A percentile compares a stretch with the other conserved stretches of the same genome.
These are phyloP conservation scores for Thinocorus orbignyianus DNA, from an alignment of 2,113 vertebrate species.

Conservation along the genomic window DNA sequence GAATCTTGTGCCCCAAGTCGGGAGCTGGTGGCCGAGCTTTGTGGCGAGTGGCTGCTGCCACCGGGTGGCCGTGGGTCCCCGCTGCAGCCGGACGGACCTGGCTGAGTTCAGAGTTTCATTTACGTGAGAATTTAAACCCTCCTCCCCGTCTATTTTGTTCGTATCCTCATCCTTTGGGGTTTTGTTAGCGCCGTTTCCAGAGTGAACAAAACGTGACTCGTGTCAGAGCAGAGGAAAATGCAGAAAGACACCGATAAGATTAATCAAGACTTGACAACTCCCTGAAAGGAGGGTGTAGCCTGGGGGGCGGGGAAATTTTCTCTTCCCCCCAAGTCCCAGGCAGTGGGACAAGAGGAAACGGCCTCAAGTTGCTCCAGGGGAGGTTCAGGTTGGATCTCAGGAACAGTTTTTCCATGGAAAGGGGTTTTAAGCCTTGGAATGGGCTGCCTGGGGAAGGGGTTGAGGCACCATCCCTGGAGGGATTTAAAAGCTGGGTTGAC, in stretches of 20 bases:
- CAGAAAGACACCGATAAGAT: background rate
- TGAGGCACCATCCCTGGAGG: too few relatives aligned
- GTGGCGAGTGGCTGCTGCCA: conserved; percentile 26
- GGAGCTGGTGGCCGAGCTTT: background rate
- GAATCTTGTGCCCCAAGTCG: accelerated
- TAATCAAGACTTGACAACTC: background rate
- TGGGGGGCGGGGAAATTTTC: too few relatives aligned
- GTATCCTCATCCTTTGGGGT: accelerated
- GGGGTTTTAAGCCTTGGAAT: too few relatives aligned
- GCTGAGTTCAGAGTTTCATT: accelerated
- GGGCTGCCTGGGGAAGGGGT: too few relatives aligned
- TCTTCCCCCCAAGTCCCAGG: too few relatives aligned
- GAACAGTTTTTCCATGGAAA: too few relatives aligned
- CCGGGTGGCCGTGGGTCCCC: background rate
- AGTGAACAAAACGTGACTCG: accelerated
- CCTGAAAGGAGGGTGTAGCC: too few relatives aligned
- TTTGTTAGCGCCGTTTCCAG: background rate
- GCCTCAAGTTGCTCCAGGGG: too few relatives aligned
- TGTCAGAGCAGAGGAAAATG: background rate
- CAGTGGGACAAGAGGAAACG: too few relatives aligned
- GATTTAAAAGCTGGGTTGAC: too few relatives aligned
- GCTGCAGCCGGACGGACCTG: background rate
- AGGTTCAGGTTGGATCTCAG: too few relatives aligned
- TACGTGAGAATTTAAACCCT: accelerated
- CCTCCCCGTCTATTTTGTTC: accelerated